Base-by-base conservation (phyloP, 1,140 invertebrate genomes). In the Melanaphis sacchari region DNA sequence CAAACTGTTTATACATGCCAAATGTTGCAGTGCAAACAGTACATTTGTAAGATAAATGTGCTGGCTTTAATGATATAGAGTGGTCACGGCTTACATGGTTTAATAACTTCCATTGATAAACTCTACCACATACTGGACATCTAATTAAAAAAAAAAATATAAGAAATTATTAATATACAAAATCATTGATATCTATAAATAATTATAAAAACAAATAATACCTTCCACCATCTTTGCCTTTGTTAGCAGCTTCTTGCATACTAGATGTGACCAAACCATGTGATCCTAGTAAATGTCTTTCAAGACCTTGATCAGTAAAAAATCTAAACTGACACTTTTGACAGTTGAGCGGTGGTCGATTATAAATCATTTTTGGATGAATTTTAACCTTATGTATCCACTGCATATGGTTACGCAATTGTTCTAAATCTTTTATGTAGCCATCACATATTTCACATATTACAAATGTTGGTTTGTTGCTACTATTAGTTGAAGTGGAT, bases 301-400 rank as follows among this genome's bases (percentile, higher is more conserved):
- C 98, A 54, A 99, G 95, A 38, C 98, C 98, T 96, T 96, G 97
- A 96, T 97, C 97, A 52, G 97, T 97, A 95, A 97, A 97, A 95
- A 97, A 97, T 93, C 97, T 95, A 95, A 98, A 99, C 95, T 99
- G 98, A 96, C 98, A 99, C 95, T 99, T 99, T 95, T 99, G 98
- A 95, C 98, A 99, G 95, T 99, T 99, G 93, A 99, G 96, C 54
- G 98, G 98, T 94, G 98, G 98, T 95, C 98, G 96, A 95, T 98
- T 98, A 95, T 98, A 98, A 94, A 99, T 98, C 98, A 99, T 99
- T 95, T 99, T 99, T 94, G 98, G 98, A 96, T 99, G 98, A 94
- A 99, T 99, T 96, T 99, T 99, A 91, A 99, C 98, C 96, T 99
- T 98, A 95, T 99, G 98, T 95, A 98, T 98, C 98, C 98, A 98